phyloP scores from a whole-genome alignment of 2,797 vertebrate species.

The Jordanella pulchra region DNA sequence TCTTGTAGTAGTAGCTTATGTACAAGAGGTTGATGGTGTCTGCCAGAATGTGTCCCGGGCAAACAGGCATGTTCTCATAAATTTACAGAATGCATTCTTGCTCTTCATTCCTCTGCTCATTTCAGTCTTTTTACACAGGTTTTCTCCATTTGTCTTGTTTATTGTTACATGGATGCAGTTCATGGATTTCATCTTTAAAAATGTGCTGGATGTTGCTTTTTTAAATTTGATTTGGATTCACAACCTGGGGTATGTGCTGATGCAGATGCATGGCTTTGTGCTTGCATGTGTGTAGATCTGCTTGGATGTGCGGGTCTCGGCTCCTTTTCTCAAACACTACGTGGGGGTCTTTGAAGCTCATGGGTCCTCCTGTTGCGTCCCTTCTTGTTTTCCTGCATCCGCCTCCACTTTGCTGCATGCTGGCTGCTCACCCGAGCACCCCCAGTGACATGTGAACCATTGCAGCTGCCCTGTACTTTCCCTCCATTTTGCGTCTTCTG shows the following conservation, averaged over 20 bases:
- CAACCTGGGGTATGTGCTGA: slow-evolving; percentile 55
- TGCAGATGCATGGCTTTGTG: slow-evolving; percentile 67
- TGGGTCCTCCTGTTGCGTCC: slow-evolving; percentile 98
- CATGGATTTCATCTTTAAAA: slow-evolving; percentile 40
- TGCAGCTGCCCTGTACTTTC: slow-evolving; percentile 83
- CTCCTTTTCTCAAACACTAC: slow-evolving; percentile 86
- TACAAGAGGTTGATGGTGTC: slow-evolving; percentile 70
- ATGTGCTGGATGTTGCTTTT: slow-evolving; percentile 29
- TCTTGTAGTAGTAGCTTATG: slow-evolving; percentile 72
- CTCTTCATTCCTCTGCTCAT: slow-evolving; percentile 53
- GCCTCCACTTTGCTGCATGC: slow-evolving; percentile 92
- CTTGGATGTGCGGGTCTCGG: slow-evolving; percentile 37
- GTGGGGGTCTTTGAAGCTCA: slow-evolving; percentile 96
- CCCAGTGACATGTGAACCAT: slow-evolving; percentile 72
- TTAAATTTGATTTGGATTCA: slow-evolving; percentile 34
- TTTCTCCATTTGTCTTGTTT: slow-evolving; percentile 48
- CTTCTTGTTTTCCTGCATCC: slow-evolving; percentile 97
- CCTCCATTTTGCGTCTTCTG: slow-evolving; percentile 66
- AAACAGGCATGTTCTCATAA: slow-evolving; percentile 61
- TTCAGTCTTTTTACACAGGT: slow-evolving; percentile 61
- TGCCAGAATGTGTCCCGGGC: slow-evolving; percentile 59
- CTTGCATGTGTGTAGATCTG: slow-evolving; percentile 56
- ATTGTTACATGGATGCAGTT: slow-evolving; percentile 24
- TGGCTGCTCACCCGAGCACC: slow-evolving; percentile 72
- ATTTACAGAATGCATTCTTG: slow-evolving; percentile 65